Percentiles rank a stretch among this genome's conserved stretches.
Evolutionary conservation across 2,888 invertebrate genomes (phyloP).

Genomic region (Tachystola acroxantha): DNA sequence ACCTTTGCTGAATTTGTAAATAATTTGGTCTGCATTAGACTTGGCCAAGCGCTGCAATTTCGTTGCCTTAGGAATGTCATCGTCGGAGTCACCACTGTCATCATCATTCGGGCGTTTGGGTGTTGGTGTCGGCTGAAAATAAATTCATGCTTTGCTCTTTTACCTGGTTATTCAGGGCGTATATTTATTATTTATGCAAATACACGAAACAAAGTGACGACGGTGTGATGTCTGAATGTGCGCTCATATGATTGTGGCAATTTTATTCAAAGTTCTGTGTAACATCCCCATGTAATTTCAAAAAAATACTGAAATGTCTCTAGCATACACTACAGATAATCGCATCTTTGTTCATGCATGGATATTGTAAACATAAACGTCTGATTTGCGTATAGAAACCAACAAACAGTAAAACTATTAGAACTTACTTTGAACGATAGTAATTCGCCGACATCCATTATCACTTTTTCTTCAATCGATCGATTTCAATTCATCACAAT

Average conservation of each 20-base stretch:
- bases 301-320: no score
- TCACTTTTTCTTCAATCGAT: no score
- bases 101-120: conserved; percentile 85
- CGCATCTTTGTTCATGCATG: no score
- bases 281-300: no score
- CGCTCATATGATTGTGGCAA: no score
- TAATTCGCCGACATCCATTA: conserved; percentile 71
- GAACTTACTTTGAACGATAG: conserved; percentile 66
- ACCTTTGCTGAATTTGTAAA: conserved; percentile 59
- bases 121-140: conserved; percentile 86
- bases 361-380: no score
- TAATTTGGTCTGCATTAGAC: conserved; percentile 54
- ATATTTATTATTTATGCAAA: neutral
- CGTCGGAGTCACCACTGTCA: conserved; percentile 82
- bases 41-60: conserved; percentile 80
- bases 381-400: no score
- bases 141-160: conserved; percentile 17
- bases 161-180: neutral
- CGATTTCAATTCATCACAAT: no score
- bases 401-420: no score
- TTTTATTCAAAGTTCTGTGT: no score
- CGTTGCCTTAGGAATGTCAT: conserved; percentile 79
- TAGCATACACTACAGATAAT: no score
- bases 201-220: neutral
- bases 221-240: neutral